Base-by-base conservation (phyloP, 2,113 vertebrate species). In the Hyla sarda region DNA sequence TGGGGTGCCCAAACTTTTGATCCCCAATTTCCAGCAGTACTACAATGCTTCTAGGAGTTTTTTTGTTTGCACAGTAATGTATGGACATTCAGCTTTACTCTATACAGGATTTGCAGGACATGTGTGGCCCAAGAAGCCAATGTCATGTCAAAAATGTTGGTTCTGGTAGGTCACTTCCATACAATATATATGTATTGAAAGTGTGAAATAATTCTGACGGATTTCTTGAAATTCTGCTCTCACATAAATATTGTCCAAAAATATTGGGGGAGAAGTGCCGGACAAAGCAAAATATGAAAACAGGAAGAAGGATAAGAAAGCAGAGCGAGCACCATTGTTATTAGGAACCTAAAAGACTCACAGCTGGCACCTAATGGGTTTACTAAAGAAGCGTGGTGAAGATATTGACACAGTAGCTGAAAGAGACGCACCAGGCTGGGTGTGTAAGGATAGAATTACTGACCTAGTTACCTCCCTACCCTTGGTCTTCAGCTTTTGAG, bases 361-460 rank as follows among this genome's bases (percentile, higher is more conserved):
- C 32, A 58, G 30, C 54, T 60, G 34, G 56, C 34, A 80, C 11
- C 3, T 41, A 60, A 65, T 30, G 41, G 47, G 80, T 54, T 48
- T 52, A 50, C 28, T 21, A 9, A 23, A 25, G 3, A 48, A 74
- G 32, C 12, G 16, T 5, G 48, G n/a, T 17, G 6, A 71, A 77
- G 74, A 56, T 11, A 17, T 14, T 48, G 30, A 72, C 30, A 30
- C 84, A 73, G 48, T 73, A 58, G 84, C 65, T 47, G 13, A 28
- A 30, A 65, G 28, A 71, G 78, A 45, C 7, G n/a, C 25, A 45
- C 41, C 19, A 28, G 16, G 19, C 76, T 48, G 76, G 76, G 67
- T 32, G 84, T 86, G 76, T 48, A 54, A 73, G 75, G 52, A 48
- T 19, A 47, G 8, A 47, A 58, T 71, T 32, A 79, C 62, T 86